phyloP scores from a whole-genome alignment of 2,113 vertebrate genomes.

The Suricata suricatta region DNA sequence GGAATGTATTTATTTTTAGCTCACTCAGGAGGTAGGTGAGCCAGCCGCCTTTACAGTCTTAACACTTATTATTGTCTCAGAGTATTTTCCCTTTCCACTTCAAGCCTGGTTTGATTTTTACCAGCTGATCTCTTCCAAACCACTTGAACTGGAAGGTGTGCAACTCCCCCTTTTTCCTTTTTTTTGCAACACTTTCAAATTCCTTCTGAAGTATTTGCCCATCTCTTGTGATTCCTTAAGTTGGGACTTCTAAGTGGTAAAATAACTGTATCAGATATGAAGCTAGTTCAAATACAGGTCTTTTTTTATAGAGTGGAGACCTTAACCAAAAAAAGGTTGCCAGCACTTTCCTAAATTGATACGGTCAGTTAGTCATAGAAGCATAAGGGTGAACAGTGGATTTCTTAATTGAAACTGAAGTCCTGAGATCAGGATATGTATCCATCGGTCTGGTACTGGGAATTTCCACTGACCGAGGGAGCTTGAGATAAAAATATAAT shows the following conservation, averaged over 20 bases:
- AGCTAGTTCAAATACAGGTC: not conserved
- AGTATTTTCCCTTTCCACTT: constrained; percentile 64
- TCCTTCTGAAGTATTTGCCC: constrained; percentile 31
- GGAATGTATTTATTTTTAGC: constrained; percentile 63
- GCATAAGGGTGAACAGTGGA: not conserved
- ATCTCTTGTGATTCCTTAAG: constrained; percentile 24
- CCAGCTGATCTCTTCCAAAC: constrained; percentile 59
- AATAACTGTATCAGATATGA: constrained; percentile 28
- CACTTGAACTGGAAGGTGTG: constrained; percentile 51
- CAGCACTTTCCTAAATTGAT: not conserved
- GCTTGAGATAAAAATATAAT: constrained; percentile 39
- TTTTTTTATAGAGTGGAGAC: not conserved
- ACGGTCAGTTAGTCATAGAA: not conserved
- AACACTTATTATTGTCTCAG: constrained; percentile 58
- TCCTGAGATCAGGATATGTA: not conserved
- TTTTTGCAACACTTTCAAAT: constrained; percentile 36
- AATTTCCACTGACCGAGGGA: not conserved
- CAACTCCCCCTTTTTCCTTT: not conserved
- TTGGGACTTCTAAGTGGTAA: constrained; percentile 29
- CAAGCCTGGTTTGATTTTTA: constrained; percentile 65
- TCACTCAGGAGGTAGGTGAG: constrained; percentile 34
- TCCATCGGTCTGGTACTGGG: not conserved
- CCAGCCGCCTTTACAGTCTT: constrained; percentile 45
- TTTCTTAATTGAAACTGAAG: not conserved
- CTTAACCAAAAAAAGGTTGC: not conserved